These are phyloP conservation scores for Drosophila aff. DNA, from an alignment of 1,140 invertebrate species.

Conservation along the genomic window DNA sequence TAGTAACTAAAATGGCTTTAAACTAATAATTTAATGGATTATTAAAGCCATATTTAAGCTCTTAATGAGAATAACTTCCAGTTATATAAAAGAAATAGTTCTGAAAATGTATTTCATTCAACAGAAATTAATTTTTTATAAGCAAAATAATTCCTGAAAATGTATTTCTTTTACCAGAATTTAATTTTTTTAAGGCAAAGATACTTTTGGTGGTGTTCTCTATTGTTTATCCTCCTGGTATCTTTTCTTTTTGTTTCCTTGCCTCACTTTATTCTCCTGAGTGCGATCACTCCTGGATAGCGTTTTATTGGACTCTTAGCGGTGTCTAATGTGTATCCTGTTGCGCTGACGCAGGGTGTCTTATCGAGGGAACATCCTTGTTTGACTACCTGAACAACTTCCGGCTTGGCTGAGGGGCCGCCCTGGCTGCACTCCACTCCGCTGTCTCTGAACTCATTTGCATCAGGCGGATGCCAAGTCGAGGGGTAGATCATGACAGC, in stretches of 20 bases:
- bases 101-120: not conserved
- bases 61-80: fast-evolving
- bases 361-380: slow-evolving; percentile 26
- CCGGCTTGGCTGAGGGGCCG: slow-evolving; percentile 43
- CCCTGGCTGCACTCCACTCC: not conserved
- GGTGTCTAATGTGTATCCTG: slow-evolving; percentile 75
- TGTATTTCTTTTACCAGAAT: not conserved
- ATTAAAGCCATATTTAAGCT: not conserved
- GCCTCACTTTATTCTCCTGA: not conserved
- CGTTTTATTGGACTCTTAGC: slow-evolving; percentile 67
- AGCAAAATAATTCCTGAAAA: not conserved
- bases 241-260: not conserved
- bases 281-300: slow-evolving; percentile 18
- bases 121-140: not conserved
- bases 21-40: not conserved
- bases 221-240: not conserved
- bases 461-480: slow-evolving; percentile 22
- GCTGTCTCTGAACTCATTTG: slow-evolving; percentile 32
- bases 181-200: not conserved
- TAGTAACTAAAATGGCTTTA: too few species aligned
- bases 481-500: slow-evolving; percentile 44
- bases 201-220: not conserved
- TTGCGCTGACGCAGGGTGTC: slow-evolving; percentile 64
- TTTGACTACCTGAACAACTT: slow-evolving; percentile 70
- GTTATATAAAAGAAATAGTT: not conserved